Evolutionary conservation across 2,113 vertebrate genomes (phyloP), one percentile per base, ranked within the genome.

Genomic region (Chinchilla lanigera): DNA sequence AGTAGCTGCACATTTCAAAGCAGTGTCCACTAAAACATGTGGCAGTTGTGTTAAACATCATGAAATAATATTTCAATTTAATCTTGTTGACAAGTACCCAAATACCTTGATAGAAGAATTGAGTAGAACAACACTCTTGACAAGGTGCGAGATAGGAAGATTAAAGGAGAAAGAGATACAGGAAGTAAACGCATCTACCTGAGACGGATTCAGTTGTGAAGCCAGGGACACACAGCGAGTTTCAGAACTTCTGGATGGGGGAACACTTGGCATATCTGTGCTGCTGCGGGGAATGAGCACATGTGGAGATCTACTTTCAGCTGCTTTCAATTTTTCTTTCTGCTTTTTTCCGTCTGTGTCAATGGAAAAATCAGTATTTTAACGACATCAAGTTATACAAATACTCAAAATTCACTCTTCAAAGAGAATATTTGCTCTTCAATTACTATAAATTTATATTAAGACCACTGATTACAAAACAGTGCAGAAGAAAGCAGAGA

Each of bases 231-330:
- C 2, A 44, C 91, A 98, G 84, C 93, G 98, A 38, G 96, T 77
- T 85, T 99, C 99, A 89, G 98, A 98, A 50, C 98, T 98, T 97
- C 98, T 98, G 54, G 98, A 98, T 1, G 98, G 97, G 20, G 98
- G 98, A 24, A 98, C 28, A 0, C 93, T 98, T 11, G 86, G 83
- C 60, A 84, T 60, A 41, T 98, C 98, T 26, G 98, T 71, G 28
- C 85, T 89, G 65, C 98, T 22, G 33, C 19, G 97, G 89, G 98
- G 26, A 0, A 94, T 47, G 24, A 97, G 95, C 4, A 96, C 82
- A 28, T 86, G 97, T 0, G 97, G 93, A 38, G 98, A 93, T 96
- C 98, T 98, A 82, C 65, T 97, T 94, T 94, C 95, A 96, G 91
- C 44, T 83, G 75, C 81, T 97, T 98, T 97, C 83, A 94, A 28